Conservation (phyloP, 2,797 vertebrate species). For the Delichon dasypus region DNA sequence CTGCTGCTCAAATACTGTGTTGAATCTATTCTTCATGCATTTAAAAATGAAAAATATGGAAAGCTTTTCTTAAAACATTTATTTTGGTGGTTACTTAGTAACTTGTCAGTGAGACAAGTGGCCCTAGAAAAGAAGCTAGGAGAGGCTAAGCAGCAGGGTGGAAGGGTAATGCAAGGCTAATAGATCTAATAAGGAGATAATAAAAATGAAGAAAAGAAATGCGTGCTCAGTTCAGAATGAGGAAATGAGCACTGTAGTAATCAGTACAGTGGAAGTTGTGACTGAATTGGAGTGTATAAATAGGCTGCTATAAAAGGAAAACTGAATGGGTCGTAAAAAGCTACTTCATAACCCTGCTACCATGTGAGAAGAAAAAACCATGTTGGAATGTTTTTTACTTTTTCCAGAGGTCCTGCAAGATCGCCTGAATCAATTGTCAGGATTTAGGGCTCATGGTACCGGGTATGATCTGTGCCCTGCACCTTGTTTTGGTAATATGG, state of each 20-base stretch:
- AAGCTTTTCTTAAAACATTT: not conserved
- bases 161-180: not conserved
- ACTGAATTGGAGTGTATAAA: slow-evolving; percentile 27
- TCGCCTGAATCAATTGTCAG: not conserved
- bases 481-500: not conserved
- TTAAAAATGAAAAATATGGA: not conserved
- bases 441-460: not conserved
- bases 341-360: not conserved
- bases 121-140: not conserved
- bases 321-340: slow-evolving; percentile 4
- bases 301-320: slow-evolving; percentile 34
- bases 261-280: slow-evolving; percentile 28
- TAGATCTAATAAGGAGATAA: not conserved
- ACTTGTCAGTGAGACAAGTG: not conserved
- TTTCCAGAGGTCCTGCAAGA: not conserved
- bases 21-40: not conserved
- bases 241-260: slow-evolving; percentile 23
- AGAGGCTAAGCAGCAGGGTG: not conserved
- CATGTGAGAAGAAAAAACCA: not conserved
- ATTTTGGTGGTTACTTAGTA: not conserved
- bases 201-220: not conserved
- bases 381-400: not conserved
- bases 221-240: not conserved
- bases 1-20: not conserved
- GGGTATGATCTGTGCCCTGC: not conserved